These are phyloP conservation scores for Lagothrix lagotricha DNA, from an alignment of 2,797 vertebrate species.

Conservation along the genomic window DNA sequence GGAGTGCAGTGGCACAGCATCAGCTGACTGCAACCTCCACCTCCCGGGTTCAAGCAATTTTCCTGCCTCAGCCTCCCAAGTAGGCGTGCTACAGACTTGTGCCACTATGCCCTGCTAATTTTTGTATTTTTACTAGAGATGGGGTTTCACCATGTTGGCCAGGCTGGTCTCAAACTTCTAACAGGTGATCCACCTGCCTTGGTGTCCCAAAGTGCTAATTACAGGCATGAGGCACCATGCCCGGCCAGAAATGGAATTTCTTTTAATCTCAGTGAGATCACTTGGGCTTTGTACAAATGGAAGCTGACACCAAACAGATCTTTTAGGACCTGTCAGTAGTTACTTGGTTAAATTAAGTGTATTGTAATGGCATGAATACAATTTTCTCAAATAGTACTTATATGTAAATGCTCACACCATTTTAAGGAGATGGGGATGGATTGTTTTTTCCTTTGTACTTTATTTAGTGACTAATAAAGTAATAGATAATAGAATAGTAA, in stretches of 20 bases:
- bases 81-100: neutral
- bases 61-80: neutral
- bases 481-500: neutral
- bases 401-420: neutral
- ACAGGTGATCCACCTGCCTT: neutral
- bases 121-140: neutral
- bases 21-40: neutral
- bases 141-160: neutral
- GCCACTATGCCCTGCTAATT: neutral
- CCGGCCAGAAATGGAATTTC: neutral
- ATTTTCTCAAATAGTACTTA: constrained; percentile 23
- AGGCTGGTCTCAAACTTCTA: neutral
- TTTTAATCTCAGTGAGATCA: neutral
- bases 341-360: neutral
- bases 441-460: neutral
- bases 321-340: neutral
- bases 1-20: neutral
- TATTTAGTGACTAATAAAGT: neutral
- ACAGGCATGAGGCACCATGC: neutral
- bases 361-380: neutral
- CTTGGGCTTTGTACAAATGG: neutral
- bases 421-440: constrained; percentile 18
- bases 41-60: neutral
- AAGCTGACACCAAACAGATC: neutral
- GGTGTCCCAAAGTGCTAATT: neutral